Percentiles rank a stretch among this genome's conserved stretches.
phyloP scores from a whole-genome alignment of 2,797 vertebrate genomes.

The Momotus momota region DNA sequence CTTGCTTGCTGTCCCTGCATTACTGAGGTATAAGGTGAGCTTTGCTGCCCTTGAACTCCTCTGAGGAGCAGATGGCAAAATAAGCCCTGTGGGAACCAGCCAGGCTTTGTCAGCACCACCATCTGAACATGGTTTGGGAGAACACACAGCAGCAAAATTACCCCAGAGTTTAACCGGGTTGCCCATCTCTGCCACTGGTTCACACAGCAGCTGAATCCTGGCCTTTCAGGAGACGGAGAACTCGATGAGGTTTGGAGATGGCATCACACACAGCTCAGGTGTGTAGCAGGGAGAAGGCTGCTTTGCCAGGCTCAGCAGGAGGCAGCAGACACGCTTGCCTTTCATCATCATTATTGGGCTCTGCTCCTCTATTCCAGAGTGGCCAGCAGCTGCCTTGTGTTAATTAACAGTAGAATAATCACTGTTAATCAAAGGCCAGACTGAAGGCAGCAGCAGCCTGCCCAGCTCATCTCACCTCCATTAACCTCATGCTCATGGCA shows the following conservation, averaged over 20 bases:
- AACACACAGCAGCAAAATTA: background rate
- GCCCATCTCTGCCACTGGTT: background rate
- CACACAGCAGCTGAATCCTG: background rate
- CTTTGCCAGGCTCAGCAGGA: background rate
- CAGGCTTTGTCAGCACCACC: background rate
- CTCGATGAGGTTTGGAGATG: accelerated
- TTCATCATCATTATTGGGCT: background rate
- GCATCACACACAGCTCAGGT: background rate
- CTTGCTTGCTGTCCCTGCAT: background rate
- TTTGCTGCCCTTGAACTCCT: background rate
- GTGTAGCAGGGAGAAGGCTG: background rate
- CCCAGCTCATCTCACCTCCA: background rate
- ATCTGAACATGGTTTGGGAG: background rate
- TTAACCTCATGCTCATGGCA: background rate
- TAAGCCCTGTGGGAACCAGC: background rate
- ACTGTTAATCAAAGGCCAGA: slow-evolving; percentile 30
- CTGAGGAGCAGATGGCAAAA: background rate
- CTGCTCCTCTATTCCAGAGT: background rate
- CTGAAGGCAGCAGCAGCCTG: background rate
- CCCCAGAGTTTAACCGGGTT: background rate
- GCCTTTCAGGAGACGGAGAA: background rate
- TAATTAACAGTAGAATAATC: slow-evolving; percentile 35
- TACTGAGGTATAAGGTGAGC: background rate
- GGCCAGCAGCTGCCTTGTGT: slow-evolving; percentile 2
- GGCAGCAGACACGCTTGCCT: background rate